Evolutionary conservation across 2,888 invertebrate species (phyloP), one percentile per base, ranked within the genome.

Genomic region (Digitonthophagus gazella): DNA sequence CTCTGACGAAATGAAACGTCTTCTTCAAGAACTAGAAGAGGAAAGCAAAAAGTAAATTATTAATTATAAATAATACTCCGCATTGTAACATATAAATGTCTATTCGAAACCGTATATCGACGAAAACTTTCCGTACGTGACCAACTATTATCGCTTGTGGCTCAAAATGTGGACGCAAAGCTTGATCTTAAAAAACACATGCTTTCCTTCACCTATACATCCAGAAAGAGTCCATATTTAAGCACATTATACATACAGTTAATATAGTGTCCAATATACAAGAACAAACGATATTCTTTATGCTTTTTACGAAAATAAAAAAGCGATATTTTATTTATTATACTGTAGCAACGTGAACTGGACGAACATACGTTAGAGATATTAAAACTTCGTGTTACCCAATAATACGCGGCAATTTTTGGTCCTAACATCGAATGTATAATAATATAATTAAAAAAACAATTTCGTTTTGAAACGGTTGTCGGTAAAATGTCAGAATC

Each of bases 1-100:
- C 2, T 83, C 83, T 3, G 80, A 82, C 64, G 83, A 83, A 76
- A 83, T 83, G 83, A 82, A 78, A 70, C 78, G 80, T 67, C 77
- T 83, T 11, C 78, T 83, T 2, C 78, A 80, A 74, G 82, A 82
- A 72, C 77, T 83, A 74, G 83, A 83, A 74, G 78, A 79, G 71
- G 80, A 81, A 72, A 79, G 76, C 74, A 81, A 82, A 76, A 81
- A 83, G 76, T 82, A 82, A 81, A 75, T 67, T 67, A 56, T 15
- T 66, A 19, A 14, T 44, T 67, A 54, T 64, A 64, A 63, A 69
- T 56, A 61, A 69, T 64, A 55, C 57, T 58, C 66, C 57, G n/a
- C 15, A 65, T 15, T 54, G 16, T 44, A 3, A 65, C 65, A 11
- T 15, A 6, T n/a, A 65, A 65, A 18, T 44, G 55, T 16, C 61